phyloP scores from a whole-genome alignment of 2,797 vertebrate species.

The Heliangelus exortis region DNA sequence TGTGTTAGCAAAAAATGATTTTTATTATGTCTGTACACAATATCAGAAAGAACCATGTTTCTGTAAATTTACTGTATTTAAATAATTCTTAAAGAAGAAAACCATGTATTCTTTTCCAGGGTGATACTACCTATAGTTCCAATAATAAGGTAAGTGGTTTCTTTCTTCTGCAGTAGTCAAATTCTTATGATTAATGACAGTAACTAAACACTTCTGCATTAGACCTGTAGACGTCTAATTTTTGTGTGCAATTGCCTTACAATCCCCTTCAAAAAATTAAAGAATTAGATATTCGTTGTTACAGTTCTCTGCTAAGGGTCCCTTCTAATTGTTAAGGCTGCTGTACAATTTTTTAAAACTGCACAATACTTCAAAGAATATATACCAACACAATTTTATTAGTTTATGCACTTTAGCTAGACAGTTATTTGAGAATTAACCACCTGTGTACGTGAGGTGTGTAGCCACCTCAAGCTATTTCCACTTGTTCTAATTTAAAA shows the following conservation, averaged over 20 bases:
- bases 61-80: neutral
- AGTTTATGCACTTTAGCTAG: neutral
- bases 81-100: neutral
- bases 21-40: neutral
- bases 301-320: neutral
- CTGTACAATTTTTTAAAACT: neutral
- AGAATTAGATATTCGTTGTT: neutral
- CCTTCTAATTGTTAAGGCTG: neutral
- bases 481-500: neutral
- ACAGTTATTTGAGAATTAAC: neutral
- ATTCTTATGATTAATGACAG: neutral
- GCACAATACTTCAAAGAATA: neutral
- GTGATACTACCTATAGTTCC: constrained; percentile 28
- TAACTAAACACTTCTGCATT: neutral
- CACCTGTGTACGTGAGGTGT: neutral
- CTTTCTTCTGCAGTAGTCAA: neutral
- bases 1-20: neutral
- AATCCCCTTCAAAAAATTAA: neutral
- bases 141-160: constrained; percentile 28
- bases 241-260: neutral
- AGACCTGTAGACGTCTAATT: neutral
- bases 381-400: neutral
- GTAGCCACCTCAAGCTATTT: neutral
- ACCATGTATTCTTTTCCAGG: constrained; percentile 20
- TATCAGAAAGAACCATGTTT: neutral